Evolutionary conservation across 2,888 invertebrate species (phyloP), one percentile per base, ranked within the genome.

Genomic region (Andrena flavipes): DNA sequence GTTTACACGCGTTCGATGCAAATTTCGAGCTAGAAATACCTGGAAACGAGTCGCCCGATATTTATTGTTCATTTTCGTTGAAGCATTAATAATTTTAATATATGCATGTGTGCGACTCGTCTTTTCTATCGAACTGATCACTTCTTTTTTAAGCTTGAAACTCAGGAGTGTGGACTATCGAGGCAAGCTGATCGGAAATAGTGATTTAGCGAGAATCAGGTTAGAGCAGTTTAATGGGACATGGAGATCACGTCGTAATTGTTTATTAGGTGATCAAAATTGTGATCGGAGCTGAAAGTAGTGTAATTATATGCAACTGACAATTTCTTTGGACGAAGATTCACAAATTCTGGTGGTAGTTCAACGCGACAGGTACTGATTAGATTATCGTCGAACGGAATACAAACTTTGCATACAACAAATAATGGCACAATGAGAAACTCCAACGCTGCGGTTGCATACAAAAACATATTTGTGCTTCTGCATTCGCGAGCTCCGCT

Each of bases 1-100:
- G 63, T 79, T 82, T 79, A 87, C 87, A 68, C 78, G 73, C 77
- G 83, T 80, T 86, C 84, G 82, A 89, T 88, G 85, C 82, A 84
- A 88, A 89, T 85, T 26, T 26, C 20, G 26, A 10, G 56, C 20
- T 26, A 13, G 23, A 13, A 56, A 56, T 56, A 56, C 23, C 26
- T 51, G 20, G n/a, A 51, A 23, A 10, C 26, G 42, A 13, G 2
- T 56, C 20, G 23, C 20, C 56, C 23, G 23, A 26, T 23, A 56
- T 23, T 56, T 56, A 56, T 23, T 56, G 13, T 1, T 56, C 13
- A 56, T 56, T 56, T 23, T 56, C 23, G 56, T 56, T 56, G 3
- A 13, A 26, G 1, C 23, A 0, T 56, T 56, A 26, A 26, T 26
- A 26, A 4, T 1, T 10, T 56, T 56, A 23, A 56, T 56, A 26